Percentiles rank a stretch among this genome's conserved stretches.
Evolutionary conservation across 2,888 invertebrate genomes (phyloP).

Genomic region (Suillia variegata): DNA sequence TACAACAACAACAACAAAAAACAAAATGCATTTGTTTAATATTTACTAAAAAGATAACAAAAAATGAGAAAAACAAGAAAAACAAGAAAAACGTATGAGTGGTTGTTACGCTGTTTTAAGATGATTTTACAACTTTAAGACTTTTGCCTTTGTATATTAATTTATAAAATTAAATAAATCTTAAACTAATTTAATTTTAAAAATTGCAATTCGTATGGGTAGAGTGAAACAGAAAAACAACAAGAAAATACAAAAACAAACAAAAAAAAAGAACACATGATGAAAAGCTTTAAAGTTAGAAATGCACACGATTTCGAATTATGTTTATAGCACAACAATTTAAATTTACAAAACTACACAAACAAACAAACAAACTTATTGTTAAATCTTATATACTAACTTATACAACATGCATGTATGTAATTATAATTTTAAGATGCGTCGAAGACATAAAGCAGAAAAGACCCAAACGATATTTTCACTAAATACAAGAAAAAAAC

Average conservation of each 20-base stretch:
- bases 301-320: constrained; percentile 7
- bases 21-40: neutral
- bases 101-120: neutral
- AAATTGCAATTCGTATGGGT: neutral
- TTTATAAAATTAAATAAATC: neutral
- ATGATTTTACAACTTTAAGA: neutral
- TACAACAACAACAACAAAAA: too few relatives aligned
- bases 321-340: neutral
- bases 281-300: constrained; percentile 18
- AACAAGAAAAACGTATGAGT: neutral
- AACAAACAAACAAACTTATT: neutral
- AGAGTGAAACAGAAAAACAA: too few relatives aligned
- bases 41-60: too few relatives aligned
- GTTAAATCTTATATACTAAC: neutral
- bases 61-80: neutral
- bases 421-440: too few relatives aligned
- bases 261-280: too few relatives aligned
- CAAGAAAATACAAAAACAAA: too few relatives aligned
- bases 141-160: neutral
- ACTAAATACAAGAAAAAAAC: too few relatives aligned
- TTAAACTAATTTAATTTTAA: neutral
- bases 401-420: constrained; percentile 1
- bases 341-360: constrained; percentile 10
- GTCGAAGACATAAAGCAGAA: too few relatives aligned
- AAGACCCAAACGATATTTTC: too few relatives aligned